Conservation (phyloP, 2,113 vertebrate genomes). For the Tyto alba region DNA sequence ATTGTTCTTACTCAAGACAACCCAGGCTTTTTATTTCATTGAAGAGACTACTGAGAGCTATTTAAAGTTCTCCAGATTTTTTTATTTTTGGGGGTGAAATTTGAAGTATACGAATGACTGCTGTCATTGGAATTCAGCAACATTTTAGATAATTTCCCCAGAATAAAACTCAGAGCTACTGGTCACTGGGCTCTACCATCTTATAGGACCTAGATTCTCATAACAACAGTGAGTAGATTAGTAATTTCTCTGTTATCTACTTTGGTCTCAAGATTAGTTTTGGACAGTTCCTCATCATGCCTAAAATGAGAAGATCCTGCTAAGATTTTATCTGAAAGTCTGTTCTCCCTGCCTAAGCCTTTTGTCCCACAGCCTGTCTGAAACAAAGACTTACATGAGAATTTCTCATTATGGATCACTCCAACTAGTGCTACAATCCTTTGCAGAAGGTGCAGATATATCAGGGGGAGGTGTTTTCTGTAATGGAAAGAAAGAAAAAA, state of each 20-base stretch:
- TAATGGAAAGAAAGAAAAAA: not conserved
- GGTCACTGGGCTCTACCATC: not conserved
- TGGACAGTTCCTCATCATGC: not conserved
- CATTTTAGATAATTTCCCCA: not conserved
- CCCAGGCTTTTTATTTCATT: not conserved
- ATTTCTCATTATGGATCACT: fast-evolving
- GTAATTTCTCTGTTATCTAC: not conserved
- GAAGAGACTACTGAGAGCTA: not conserved
- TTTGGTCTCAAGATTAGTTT: not conserved
- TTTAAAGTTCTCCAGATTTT: not conserved
- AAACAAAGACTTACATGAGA: not conserved
- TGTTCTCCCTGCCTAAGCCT: not conserved
- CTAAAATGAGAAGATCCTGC: not conserved
- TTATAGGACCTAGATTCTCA: not conserved
- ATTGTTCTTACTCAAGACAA: not conserved
- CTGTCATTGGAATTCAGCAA: not conserved
- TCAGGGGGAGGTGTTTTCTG: not conserved
- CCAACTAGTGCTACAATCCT: not conserved
- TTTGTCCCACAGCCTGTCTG: not conserved
- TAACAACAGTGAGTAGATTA: not conserved
- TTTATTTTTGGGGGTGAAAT: not conserved
- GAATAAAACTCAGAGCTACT: not conserved
- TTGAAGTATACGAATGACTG: not conserved
- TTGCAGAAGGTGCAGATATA: not conserved
- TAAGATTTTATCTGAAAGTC: not conserved